Percentiles rank a stretch among this genome's conserved stretches.
These are phyloP conservation scores for Brevimyrus niger DNA, from an alignment of 2,113 vertebrate species.

Conservation along the genomic window DNA sequence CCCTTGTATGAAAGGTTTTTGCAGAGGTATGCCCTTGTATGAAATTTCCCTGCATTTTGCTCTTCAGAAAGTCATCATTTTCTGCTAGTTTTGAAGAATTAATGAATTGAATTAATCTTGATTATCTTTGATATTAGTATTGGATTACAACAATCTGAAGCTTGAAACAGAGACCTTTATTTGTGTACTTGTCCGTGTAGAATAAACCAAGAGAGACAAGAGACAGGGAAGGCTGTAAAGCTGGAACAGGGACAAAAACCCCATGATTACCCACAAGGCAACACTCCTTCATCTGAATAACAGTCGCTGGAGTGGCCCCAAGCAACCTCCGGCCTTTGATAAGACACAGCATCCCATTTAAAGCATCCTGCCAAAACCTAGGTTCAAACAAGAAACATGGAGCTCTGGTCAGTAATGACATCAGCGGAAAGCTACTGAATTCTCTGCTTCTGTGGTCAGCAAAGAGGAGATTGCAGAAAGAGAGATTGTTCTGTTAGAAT, in stretches of 20 bases:
- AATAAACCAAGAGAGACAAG: background rate
- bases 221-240: background rate
- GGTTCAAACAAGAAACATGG: background rate
- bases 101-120: background rate
- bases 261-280: background rate
- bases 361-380: background rate
- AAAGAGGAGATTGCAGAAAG: background rate
- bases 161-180: background rate
- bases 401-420: slow-evolving; percentile 7
- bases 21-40: background rate
- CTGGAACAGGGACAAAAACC: background rate
- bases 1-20: background rate
- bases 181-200: background rate
- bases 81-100: background rate
- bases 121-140: background rate
- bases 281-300: background rate
- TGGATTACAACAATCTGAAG: background rate
- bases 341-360: slow-evolving; percentile 15
- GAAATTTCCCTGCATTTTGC: background rate
- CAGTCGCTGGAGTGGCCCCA: background rate
- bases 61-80: background rate
- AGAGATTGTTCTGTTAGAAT: slow-evolving; percentile 9
- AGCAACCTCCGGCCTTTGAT: slow-evolving; percentile 15
- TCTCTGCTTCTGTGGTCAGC: background rate
- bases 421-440: background rate